These are phyloP conservation scores for Ursus arctos DNA, from an alignment of 2,113 vertebrate species.

Conservation along the genomic window DNA sequence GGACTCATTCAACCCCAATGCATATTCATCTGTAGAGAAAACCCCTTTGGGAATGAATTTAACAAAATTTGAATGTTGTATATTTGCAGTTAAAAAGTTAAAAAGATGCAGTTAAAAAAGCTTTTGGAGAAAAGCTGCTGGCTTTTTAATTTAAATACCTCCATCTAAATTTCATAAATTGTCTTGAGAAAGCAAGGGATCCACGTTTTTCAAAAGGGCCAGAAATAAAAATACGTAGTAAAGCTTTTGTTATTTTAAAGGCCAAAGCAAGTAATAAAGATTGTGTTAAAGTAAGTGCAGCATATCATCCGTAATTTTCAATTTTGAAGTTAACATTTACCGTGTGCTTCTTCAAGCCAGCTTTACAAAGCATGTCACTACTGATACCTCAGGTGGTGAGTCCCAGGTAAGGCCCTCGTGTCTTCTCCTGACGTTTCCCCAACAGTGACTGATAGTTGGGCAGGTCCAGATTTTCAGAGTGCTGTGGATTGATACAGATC, in stretches of 20 bases:
- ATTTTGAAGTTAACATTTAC: slow-evolving; percentile 50
- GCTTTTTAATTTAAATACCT: neutral
- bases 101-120: neutral
- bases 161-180: neutral
- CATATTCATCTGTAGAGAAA: slow-evolving; percentile 35
- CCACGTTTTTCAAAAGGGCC: neutral
- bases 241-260: slow-evolving; percentile 44
- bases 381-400: neutral
- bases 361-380: slow-evolving; percentile 60
- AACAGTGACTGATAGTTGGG: slow-evolving; percentile 56
- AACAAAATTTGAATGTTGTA: neutral
- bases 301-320: slow-evolving; percentile 45
- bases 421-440: slow-evolving; percentile 54
- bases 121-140: neutral
- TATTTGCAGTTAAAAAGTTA: neutral
- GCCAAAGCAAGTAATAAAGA: slow-evolving; percentile 19
- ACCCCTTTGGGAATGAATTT: neutral
- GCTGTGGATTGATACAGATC: neutral
- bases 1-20: slow-evolving; percentile 26
- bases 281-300: neutral
- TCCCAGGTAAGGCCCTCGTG: slow-evolving; percentile 47
- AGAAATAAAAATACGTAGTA: neutral
- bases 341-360: slow-evolving; percentile 42
- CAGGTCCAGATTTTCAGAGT: slow-evolving; percentile 1
- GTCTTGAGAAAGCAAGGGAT: neutral